Evolutionary conservation across 2,888 invertebrate species (phyloP).

Genomic region (Glyphotaelius pellucidus): DNA sequence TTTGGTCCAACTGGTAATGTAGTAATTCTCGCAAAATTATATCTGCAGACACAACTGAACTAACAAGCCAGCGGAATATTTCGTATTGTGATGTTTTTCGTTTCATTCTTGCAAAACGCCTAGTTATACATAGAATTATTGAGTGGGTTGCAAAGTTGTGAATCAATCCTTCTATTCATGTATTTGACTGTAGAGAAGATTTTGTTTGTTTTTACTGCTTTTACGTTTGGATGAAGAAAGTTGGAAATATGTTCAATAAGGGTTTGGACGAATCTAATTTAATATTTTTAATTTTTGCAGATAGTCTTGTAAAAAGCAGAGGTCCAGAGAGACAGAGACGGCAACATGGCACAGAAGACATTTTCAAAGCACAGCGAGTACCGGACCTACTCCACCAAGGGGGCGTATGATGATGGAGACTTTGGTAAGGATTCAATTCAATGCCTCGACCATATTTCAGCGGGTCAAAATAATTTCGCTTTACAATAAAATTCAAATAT

Average conservation of each 20-base stretch:
- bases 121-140: no score
- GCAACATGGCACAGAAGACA: conserved; percentile 74
- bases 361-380: conserved; percentile 77
- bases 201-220: background rate
- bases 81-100: background rate
- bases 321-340: conserved; percentile 23
- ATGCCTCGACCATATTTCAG: no score
- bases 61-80: background rate
- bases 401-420: conserved; percentile 73
- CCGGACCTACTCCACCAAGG: conserved; percentile 74
- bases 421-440: conserved; percentile 71
- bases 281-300: background rate
- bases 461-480: no score
- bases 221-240: background rate
- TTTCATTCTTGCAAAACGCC: background rate
- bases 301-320: background rate
- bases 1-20: background rate
- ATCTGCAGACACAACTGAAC: background rate
- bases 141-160: background rate
- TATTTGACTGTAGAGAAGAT: background rate
- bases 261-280: background rate
- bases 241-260: no score
- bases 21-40: background rate
- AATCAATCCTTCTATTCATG: background rate
- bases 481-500: no score